These are phyloP conservation scores for Epizoanthus fatuus DNA, from an alignment of 92 coral and sea anemone genomes.

Conservation along the genomic window DNA sequence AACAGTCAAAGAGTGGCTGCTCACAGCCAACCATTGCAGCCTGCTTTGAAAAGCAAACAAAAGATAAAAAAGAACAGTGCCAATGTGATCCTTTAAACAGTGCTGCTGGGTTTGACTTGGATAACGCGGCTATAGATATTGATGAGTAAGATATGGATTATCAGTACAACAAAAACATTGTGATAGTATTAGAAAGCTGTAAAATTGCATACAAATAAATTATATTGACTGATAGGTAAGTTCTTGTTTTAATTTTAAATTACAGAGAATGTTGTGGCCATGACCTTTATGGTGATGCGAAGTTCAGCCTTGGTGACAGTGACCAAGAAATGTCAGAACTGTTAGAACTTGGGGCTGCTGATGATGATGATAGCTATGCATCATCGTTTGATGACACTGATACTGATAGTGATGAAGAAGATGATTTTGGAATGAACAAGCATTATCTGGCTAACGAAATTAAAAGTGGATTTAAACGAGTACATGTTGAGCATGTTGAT, in stretches of 20 bases:
- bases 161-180: slow-evolving; percentile 11
- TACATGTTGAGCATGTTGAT: no score
- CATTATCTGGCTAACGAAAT: slow-evolving; percentile 36
- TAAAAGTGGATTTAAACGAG: no score
- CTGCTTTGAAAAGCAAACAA: slow-evolving; percentile 61
- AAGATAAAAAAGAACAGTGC: slow-evolving; percentile 55
- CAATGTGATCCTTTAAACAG: slow-evolving; percentile 63
- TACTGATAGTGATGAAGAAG: slow-evolving; percentile 61
- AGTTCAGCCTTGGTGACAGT: slow-evolving; percentile 48
- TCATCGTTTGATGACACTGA: slow-evolving; percentile 67
- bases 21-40: slow-evolving; percentile 63
- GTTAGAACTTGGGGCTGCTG: slow-evolving; percentile 40
- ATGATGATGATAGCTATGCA: slow-evolving; percentile 52
- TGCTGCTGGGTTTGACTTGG: slow-evolving; percentile 63
- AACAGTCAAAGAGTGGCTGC: slow-evolving; percentile 55
- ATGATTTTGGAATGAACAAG: slow-evolving; percentile 62
- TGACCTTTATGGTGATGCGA: slow-evolving; percentile 64
- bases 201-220: slow-evolving; percentile 17
- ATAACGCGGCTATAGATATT: slow-evolving; percentile 52
- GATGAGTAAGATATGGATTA: slow-evolving; percentile 26
- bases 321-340: slow-evolving; percentile 61
- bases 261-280: slow-evolving; percentile 66
- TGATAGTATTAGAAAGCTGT: slow-evolving; percentile 14
- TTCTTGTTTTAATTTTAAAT: slow-evolving; percentile 43
- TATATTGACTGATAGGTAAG: slow-evolving; percentile 38